Evolutionary conservation across 2,888 invertebrate genomes (phyloP).

Genomic region (Hypomecis punctinalis): DNA sequence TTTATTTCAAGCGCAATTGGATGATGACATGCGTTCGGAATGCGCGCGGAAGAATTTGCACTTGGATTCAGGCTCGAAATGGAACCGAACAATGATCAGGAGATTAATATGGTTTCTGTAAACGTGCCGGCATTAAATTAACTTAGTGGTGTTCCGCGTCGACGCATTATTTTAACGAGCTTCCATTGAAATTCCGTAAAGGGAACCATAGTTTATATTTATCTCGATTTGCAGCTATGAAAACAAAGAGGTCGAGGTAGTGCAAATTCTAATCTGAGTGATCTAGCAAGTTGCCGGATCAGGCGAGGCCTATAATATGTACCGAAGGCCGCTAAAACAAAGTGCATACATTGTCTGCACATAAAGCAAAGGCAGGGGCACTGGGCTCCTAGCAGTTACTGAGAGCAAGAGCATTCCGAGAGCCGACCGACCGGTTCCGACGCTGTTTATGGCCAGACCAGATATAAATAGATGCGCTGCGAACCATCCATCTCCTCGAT

Average conservation of each 20-base stretch:
- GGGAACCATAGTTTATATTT: neutral
- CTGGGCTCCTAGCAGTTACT: constrained; percentile 59
- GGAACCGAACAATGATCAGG: constrained; percentile 40
- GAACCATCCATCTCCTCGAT: constrained; percentile 76
- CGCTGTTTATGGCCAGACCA: constrained; percentile 79
- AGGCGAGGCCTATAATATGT: neutral
- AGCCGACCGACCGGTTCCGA: constrained; percentile 78
- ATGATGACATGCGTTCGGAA: constrained; percentile 40
- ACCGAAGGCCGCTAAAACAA: constrained; percentile 56
- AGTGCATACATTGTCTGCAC: constrained; percentile 66
- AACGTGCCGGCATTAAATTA: constrained; percentile 48
- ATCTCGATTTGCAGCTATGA: neutral
- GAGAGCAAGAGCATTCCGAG: constrained; percentile 77
- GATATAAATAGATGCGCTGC: constrained; percentile 81
- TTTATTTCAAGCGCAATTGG: constrained; percentile 35
- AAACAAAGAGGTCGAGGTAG: neutral
- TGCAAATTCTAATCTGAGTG: neutral
- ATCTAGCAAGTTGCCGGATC: neutral
- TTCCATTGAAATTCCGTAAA: constrained; percentile 47
- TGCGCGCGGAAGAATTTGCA: constrained; percentile 40
- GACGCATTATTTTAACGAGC: constrained; percentile 47
- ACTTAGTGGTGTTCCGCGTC: constrained; percentile 49
- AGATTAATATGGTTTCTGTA: constrained; percentile 43
- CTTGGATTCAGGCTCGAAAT: constrained; percentile 38
- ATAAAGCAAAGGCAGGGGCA: constrained; percentile 63